Base-by-base conservation (phyloP, 2,797 vertebrate species). In the Allobates femoralis region DNA sequence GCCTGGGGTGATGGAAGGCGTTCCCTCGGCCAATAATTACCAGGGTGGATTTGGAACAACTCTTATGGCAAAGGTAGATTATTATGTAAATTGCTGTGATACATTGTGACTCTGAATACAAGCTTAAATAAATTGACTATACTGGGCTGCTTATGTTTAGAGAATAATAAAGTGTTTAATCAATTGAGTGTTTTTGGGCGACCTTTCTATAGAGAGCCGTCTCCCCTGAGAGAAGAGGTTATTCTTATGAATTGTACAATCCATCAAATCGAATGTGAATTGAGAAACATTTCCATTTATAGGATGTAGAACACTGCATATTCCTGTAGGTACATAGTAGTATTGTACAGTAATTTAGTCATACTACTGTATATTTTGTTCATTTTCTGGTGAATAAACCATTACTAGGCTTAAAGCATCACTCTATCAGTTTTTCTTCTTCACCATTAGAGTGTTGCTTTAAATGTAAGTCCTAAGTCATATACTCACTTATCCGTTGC, bases 1-100 rank as follows among this genome's bases (percentile, higher is more conserved):
- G 46, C 98, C 98, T n/a, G 98, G 98, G 69, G 98, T 99, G 89
- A 99, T 99, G 98, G 97, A 98, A 91, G 97, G 98, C 53, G 98
- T 99, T 5, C 98, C 98, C 0, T 98, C 98, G 30, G 96, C 94
- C 82, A 99, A 99, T 92, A 97, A 97, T 95, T 99, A 99, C 85
- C 97, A 99, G 91, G 98, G 98, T 89, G 98, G 98, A 90, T 99
- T 99, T 80, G 97, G 96, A 93, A 95, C 97, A 73, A 95, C 96
- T 41, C 95, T 99, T 84, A 99, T 99, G 98, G 96, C 98, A 34
- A 99, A 99, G 97, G 98, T 99, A 93, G 12, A 90, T 82, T 84
- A 83, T 58, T 14, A 55, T 76, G 58, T 73, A 77, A 67, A 69
- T 58, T 82, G 28, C 16, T 50, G 41, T 69, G 32, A 58, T 73